Evolutionary conservation across 2,113 vertebrate species (phyloP), one percentile per base, ranked within the genome.

Genomic region (Holacanthus passer): DNA sequence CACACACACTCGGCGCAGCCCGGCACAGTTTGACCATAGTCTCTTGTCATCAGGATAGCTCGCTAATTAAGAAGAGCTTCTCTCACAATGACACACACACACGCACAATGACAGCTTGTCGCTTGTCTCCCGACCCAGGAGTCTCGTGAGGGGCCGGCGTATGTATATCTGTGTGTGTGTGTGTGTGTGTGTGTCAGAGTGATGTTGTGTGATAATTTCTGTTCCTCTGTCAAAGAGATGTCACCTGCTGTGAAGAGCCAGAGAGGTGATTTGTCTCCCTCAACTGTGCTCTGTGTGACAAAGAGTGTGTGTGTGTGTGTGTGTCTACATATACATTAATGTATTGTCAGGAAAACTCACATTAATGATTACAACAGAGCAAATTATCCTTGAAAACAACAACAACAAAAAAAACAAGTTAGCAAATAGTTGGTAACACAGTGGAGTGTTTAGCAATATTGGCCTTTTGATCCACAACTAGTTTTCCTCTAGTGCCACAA

Each of bases 21-120:
- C 77, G 7, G 77, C 88, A 86, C 86, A 88, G 88, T 91, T 90
- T 90, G 88, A 90, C 88, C 91, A 73, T 29, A 19, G 84, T 87
- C 86, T 87, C 82, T 79, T 91, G 89, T 81, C 88, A 92, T 88
- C 83, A 87, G 85, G 74, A 85, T 87, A 79, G 71, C 77, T 83
- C 17, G 56, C 79, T 89, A 90, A 92, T 92, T 91, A 91, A 89
- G 81, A 87, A 62, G 73, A 79, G 71, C 80, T 80, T 50, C 82
- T 67, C 73, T 56, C 62, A 55, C 52, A 72, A 64, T 50, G 66
- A 81, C 47, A 83, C 56, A 76, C 79, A 77, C 24, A 13, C 47
- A 14, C 6, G 9, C 9, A n/a, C 70, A 17, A 37, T 74, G 81
- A 84, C 85, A 90, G 83, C 86, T 85, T 89, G 87, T 82, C 29